Evolutionary conservation across 2,888 invertebrate species (phyloP), one percentile per base, ranked within the genome.

Genomic region (Byasa hedistus): DNA sequence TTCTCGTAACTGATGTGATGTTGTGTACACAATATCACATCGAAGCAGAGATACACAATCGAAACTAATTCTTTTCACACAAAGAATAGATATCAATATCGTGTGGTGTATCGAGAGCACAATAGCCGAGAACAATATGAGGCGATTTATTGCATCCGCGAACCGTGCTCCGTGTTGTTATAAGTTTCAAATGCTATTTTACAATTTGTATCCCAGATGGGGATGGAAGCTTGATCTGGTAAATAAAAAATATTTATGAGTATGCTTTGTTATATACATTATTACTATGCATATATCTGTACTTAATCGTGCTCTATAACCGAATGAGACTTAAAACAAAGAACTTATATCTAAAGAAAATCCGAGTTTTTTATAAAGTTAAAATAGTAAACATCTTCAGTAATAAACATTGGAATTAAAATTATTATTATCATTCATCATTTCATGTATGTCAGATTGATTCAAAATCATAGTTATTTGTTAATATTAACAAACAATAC

Each of bases 141-240:
- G 39, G 24, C 67, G 51, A 67, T 67, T 67, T 67, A 67, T 67
- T 64, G 64, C 60, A 67, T 64, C 63, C 39, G 32, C 21, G 22
- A 24, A 39, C 36, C 56, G 55, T 48, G 63, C 59, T 63, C 59
- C 48, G n/a, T 55, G 59, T 65, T 60, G 65, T 60, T 67, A 60
- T 63, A 66, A 59, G 48, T 62, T 66, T 55, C 27, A 66, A 67
- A 61, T 62, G 58, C 23, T 63, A 60, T 60, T 63, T 56, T 60
- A 57, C 60, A 60, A 57, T 67, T 52, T 67, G 63, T 56, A 60
- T 52, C 32, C 7, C 39, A 54, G 21, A 58, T 4, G 27, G n/a
- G 21, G 24, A 39, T 44, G 22, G 39, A 66, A 51, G 21, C 32
- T 56, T 48, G 39, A 39, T 61, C 39, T 4, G 57, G 4, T 36